A percentile compares a stretch with the other conserved stretches of the same genome.
Evolutionary conservation across 2,888 invertebrate species (phyloP).

Genomic region (Heteropelma amictum): DNA sequence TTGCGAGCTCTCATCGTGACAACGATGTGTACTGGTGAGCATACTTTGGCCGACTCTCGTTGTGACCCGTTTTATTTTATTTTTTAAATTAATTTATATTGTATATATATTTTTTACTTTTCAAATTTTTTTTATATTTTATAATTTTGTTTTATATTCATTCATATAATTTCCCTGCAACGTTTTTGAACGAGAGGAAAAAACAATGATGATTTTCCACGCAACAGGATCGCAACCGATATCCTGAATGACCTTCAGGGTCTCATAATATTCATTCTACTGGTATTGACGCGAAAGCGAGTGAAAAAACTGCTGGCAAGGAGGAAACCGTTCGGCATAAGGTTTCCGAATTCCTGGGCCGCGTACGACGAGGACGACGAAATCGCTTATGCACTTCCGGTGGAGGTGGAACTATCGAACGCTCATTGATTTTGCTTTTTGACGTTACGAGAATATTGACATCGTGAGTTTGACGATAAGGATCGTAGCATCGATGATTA

Average conservation of each 20-base stretch:
- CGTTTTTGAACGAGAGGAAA: neutral
- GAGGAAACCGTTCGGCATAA: slow-evolving; percentile 71
- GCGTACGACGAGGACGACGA: slow-evolving; percentile 73
- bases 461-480: neutral
- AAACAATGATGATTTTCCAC: neutral
- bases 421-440: slow-evolving; percentile 48
- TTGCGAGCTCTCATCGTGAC: slow-evolving; percentile 54
- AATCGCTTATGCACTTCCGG: slow-evolving; percentile 63
- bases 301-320: slow-evolving; percentile 78
- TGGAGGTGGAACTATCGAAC: slow-evolving; percentile 72
- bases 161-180: too few species aligned
- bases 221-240: slow-evolving; percentile 75
- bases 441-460: neutral
- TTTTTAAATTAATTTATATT: neutral
- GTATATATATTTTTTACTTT: neutral
- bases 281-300: slow-evolving; percentile 78
- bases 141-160: too few species aligned
- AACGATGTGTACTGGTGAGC: slow-evolving; percentile 72
- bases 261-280: slow-evolving; percentile 76
- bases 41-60: too few species aligned
- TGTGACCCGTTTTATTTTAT: slow-evolving; percentile 23
- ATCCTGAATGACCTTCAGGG: slow-evolving; percentile 77
- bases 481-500: too few species aligned
- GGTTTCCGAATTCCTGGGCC: slow-evolving; percentile 75
- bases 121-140: neutral